Percentiles rank a stretch among this genome's conserved stretches.
Evolutionary conservation across 2,113 vertebrate genomes (phyloP).

Genomic region (Gobius niger): DNA sequence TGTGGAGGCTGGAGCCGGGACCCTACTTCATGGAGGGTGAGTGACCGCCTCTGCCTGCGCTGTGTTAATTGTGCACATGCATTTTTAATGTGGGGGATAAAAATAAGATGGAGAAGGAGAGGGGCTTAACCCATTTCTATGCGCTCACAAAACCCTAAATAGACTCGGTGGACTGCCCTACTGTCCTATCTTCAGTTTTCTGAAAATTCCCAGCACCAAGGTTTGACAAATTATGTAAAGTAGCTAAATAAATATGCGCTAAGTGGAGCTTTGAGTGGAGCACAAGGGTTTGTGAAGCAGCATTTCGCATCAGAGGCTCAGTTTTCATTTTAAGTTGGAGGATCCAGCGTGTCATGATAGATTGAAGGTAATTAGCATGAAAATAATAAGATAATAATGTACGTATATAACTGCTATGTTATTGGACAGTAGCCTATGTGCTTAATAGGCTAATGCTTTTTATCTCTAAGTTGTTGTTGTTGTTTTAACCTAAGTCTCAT

Average conservation of each 20-base stretch:
- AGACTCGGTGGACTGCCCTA: conserved; percentile 5
- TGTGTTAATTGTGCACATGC: neutral
- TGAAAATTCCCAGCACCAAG: neutral
- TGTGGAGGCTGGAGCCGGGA: conserved; percentile 92
- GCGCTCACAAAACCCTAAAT: conserved; percentile 8
- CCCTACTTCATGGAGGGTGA: conserved; percentile 98
- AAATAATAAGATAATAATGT: too few relatives aligned
- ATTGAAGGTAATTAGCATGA: too few relatives aligned
- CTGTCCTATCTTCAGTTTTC: conserved; percentile 7
- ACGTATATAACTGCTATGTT: too few relatives aligned
- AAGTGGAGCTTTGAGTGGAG: neutral
- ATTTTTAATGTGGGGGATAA: conserved; percentile 10
- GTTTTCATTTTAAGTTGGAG: too few relatives aligned
- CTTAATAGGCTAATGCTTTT: too few relatives aligned
- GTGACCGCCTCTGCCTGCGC: conserved; percentile 49
- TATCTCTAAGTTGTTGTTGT: too few relatives aligned
- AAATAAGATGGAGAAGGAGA: conserved; percentile 6
- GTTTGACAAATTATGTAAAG: neutral
- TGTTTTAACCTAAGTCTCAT: too few relatives aligned
- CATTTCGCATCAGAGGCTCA: too few relatives aligned
- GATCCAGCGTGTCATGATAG: too few relatives aligned
- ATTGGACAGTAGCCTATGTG: too few relatives aligned
- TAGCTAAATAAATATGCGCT: neutral
- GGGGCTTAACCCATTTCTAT: conserved; percentile 13
- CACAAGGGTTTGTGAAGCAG: neutral